phyloP scores from a whole-genome alignment of 2,888 invertebrate species.

The Baccha elongata region DNA sequence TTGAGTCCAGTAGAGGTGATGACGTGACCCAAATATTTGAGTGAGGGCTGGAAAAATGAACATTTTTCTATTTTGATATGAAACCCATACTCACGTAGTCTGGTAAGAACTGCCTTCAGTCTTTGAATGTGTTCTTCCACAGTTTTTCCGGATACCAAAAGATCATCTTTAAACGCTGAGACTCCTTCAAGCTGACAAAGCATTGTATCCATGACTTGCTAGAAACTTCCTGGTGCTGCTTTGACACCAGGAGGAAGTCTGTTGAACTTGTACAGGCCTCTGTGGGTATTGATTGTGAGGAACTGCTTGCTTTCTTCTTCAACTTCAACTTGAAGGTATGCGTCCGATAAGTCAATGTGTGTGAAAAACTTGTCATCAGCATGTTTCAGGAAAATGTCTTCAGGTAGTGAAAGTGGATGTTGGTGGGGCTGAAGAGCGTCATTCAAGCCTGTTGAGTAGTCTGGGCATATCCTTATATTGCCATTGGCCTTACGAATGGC shows the following conservation, averaged over 20 bases:
- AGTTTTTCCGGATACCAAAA: background rate
- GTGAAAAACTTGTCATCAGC: conserved; percentile 8
- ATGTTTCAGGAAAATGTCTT: conserved; percentile 30
- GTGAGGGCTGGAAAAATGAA: too few species aligned
- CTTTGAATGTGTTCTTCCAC: conserved; percentile 5
- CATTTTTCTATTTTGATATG: too few species aligned
- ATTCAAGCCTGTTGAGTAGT: conserved; percentile 57
- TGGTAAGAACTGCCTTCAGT: conserved; percentile 25
- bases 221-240: conserved; percentile 35
- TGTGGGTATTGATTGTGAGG: conserved; percentile 38
- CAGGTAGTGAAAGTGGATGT: conserved; percentile 25
- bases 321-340: conserved; percentile 37
- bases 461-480: conserved; percentile 65
- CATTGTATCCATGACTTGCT: conserved; percentile 33
- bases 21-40: too few species aligned
- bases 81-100: too few species aligned
- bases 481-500: conserved; percentile 54
- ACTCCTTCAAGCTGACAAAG: conserved; percentile 1
- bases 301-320: conserved; percentile 14
- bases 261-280: conserved; percentile 20
- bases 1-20: conserved; percentile 54
- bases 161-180: conserved; percentile 13
- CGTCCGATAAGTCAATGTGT: conserved; percentile 37
- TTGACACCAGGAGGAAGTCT: too few species aligned
- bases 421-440: conserved; percentile 11